Base-by-base conservation (phyloP, 2,113 vertebrate genomes). In the Vulpes ferrilata region DNA sequence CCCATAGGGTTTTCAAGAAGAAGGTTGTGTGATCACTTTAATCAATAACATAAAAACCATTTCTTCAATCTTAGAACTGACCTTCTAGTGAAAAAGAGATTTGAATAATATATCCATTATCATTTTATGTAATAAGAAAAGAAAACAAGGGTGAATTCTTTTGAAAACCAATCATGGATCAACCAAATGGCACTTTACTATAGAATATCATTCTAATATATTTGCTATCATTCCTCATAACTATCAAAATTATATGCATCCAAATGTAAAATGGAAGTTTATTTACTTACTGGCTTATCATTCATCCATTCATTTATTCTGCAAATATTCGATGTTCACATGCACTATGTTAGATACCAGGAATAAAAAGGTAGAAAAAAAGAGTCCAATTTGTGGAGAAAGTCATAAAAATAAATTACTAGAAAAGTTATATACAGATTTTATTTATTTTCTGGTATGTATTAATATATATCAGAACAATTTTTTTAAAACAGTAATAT, bases 121-220 rank as follows among this genome's bases (percentile, higher is more conserved):
- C 23, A 91, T 82, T 83, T 93, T 97, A 83, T 25, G 11, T 60
- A 30, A 2, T 23, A 94, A 22, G 30, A 65, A 90, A 91, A 82
- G 30, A 67, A 91, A 97, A 69, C 17, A 25, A 88, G 22, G 55
- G 15, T 19, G 2, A 91, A 71, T 95, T 69, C 57, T 95, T 79
- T 92, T 85, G 19, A 51, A 94, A 91, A 81, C 7, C n/a, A 96
- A 91, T 1, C 5, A 43, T 12, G 17, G 27, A 20, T 38, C 67
- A 67, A 86, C 22, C 11, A 55, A 67, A 60, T 48, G 15, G 76
- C n/a, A 1, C 13, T 1, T 10, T 55, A 87, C 22, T 17, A 0
- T 25, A 90, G 1, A 76, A 38, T 55, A 64, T 23, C 1, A 88
- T 43, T 95, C 5, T 89, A 82, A 88, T 57, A 51, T 74, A 89